A percentile compares a stretch with the other conserved stretches of the same genome.
phyloP scores from a whole-genome alignment of 2,888 invertebrate species.

The Schizotus pectinicornis region DNA sequence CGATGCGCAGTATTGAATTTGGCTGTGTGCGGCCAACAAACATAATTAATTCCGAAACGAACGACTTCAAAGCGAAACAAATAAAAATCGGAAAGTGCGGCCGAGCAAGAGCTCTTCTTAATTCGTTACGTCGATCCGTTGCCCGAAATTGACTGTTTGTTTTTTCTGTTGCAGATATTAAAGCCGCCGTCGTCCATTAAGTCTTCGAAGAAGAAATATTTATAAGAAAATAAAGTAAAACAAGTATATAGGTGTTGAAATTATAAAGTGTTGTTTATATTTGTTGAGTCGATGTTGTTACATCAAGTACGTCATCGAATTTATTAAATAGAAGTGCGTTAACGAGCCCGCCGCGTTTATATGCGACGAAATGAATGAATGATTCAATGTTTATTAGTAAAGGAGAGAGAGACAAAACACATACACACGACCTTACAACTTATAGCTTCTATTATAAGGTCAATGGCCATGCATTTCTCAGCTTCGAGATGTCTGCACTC shows the following conservation, averaged over 20 bases:
- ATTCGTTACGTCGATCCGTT: slow-evolving; percentile 1
- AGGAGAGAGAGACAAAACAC: slow-evolving; percentile 30
- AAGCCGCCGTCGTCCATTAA: slow-evolving; percentile 36
- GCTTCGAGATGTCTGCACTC: slow-evolving; percentile 48
- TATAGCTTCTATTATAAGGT: slow-evolving; percentile 49
- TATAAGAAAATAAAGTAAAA: slow-evolving; percentile 21
- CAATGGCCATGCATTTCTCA: slow-evolving; percentile 51
- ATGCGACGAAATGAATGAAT: slow-evolving; percentile 37
- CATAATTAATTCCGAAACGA: too few species aligned
- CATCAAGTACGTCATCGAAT: slow-evolving; percentile 22
- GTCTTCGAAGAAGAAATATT: slow-evolving; percentile 34
- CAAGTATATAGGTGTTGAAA: slow-evolving; percentile 31
- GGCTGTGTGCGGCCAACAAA: too few species aligned
- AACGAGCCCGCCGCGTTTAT: slow-evolving; percentile 27
- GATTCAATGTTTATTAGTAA: slow-evolving; percentile 38
- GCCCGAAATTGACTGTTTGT: slow-evolving; percentile 12
- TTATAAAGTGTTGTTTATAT: slow-evolving; percentile 31
- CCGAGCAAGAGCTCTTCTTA: too few species aligned
- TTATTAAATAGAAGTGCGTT: slow-evolving; percentile 30
- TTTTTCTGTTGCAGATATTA: slow-evolving; percentile 38
- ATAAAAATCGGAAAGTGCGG: background rate
- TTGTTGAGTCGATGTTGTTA: slow-evolving; percentile 32
- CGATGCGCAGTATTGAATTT: too few species aligned
- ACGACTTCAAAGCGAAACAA: too few species aligned
- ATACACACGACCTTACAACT: slow-evolving; percentile 46